Base-by-base conservation (phyloP, 2,888 invertebrate genomes). In the Itoplectis maculator region DNA sequence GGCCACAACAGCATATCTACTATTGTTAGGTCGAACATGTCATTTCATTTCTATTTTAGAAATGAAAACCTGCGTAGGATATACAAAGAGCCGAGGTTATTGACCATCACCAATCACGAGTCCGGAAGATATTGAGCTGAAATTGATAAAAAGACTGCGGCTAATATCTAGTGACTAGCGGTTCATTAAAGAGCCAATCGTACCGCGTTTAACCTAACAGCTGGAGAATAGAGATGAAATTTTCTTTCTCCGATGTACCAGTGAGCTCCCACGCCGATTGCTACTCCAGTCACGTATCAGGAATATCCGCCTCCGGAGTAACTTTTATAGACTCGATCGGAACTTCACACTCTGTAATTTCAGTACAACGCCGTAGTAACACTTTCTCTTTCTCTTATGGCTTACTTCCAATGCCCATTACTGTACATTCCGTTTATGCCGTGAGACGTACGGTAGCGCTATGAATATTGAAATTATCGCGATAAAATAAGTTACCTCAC, bases 271-370 rank as follows among this genome's bases (percentile, higher is more conserved):
- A 35, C 15, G 54, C 15, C 56, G 59, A 75, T 82, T 79, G 40
- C 11, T 61, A 79, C 63, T 75, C 75, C 56, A 49, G 65, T 70
- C 82, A 82, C 82, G 82, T 79, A 79, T 66, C 65, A 11, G 47
- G 70, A 79, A 69, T 75, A 82, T 82, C 82, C 82, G 79, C 70
- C 66, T 72, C 59, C n/a, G 66, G 45, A 70, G 74, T 65, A 75
- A 79, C 79, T 82, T 82, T 79, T 79, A 75, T 75, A 75, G 70
- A 79, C 61, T 59, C 75, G 40, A 74, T 79, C 59, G 75, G 61
- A 79, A 82, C 82, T 75, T 75, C 40, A 45, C 66, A 70, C 78
- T 54, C 37, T 69, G 70, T 75, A 82, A 79, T 82, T 82, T 82
- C 66, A 40, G 47, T 75, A 61, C 59, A 70, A 51, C 18, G 56